Base-by-base conservation (phyloP, 2,113 vertebrate genomes). In the Takifugu flavidus region DNA sequence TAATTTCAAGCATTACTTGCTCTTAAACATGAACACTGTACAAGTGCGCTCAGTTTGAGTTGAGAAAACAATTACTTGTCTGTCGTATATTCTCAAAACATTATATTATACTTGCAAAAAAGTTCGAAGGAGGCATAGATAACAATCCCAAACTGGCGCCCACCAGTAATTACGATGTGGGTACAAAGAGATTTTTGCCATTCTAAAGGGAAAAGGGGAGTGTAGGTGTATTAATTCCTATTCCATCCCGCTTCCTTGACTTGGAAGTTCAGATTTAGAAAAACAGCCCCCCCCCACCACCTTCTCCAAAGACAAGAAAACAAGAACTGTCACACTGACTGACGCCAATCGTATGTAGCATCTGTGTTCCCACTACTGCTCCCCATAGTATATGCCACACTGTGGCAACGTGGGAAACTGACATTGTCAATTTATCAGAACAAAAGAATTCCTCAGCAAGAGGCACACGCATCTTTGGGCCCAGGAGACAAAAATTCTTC, bases 361-460 rank as follows among this genome's bases (percentile, higher is more conserved):
- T 79, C 53, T 68, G 77, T 72, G 79, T 81, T 87, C 87, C 85
- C 84, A 83, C 87, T 69, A 70, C 75, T 74, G 83, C 65, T 89
- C 83, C 83, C 89, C 55, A 70, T 75, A 84, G 88, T 86, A 87
- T 85, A 77, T 82, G 76, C 71, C 71, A 78, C 82, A 57, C 74
- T 75, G 79, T 77, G 75, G 81, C 80, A 84, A 82, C 64, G 85
- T 89, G 88, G 85, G 86, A 90, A 87, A 75, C 87, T 89, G 90
- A 88, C 88, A 82, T 47, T 86, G 85, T 90, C 85, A 88, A 90
- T 91, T 91, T 89, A 89, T 86, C 82, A 90, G 79, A 90, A 91
- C 89, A 91, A 90, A 91, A 84, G 80, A 79, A 71, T 87, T 85
- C 74, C 80, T 89, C 75, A 76, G 79, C 82, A 75, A 80, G 78